Conservation (phyloP, 2,888 invertebrate genomes). For the Oscheius myriophilus region DNA sequence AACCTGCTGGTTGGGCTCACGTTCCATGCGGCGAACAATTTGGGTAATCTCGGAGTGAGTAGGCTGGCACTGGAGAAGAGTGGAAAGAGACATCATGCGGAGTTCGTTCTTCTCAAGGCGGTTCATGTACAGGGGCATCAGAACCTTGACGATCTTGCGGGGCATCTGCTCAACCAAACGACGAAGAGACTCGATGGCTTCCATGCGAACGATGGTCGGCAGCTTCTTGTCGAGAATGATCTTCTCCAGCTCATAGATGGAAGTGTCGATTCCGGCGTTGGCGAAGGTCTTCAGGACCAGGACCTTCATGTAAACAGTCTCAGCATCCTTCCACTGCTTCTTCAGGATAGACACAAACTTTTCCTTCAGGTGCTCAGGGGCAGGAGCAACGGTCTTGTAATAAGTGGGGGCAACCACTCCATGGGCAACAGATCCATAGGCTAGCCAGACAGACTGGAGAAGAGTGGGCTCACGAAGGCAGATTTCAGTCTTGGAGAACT, state of each 20-base stretch:
- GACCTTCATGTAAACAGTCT: slow-evolving; percentile 58
- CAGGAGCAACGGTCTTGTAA: slow-evolving; percentile 24
- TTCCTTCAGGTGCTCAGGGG: slow-evolving; percentile 44
- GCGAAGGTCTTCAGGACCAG: slow-evolving; percentile 65
- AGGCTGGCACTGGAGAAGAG: slow-evolving; percentile 57
- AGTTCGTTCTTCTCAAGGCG: slow-evolving; percentile 52
- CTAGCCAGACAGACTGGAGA: slow-evolving; percentile 54
- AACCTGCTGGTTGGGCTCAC: slow-evolving; percentile 59
- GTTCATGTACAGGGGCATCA: slow-evolving; percentile 64
- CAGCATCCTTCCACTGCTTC: slow-evolving; percentile 47
- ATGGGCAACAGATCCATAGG: slow-evolving; percentile 42
- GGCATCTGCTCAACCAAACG: slow-evolving; percentile 45
- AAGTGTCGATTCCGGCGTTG: slow-evolving; percentile 64
- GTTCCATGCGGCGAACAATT: slow-evolving; percentile 48
- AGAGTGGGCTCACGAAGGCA: slow-evolving; percentile 33
- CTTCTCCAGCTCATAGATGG: slow-evolving; percentile 59
- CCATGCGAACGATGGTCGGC: slow-evolving; percentile 53
- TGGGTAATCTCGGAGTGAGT: slow-evolving; percentile 52
- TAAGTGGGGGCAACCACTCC: slow-evolving; percentile 35
- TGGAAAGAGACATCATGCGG: slow-evolving; percentile 57
- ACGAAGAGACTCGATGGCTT: slow-evolving; percentile 65
- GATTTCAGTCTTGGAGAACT: slow-evolving; percentile 36
- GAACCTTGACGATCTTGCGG: slow-evolving; percentile 49
- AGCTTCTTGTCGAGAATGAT: slow-evolving; percentile 60
- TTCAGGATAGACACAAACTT: slow-evolving; percentile 42